These are phyloP conservation scores for Halocynthia roretzi DNA, from an alignment of 23 tunicate species.

Conservation along the genomic window DNA sequence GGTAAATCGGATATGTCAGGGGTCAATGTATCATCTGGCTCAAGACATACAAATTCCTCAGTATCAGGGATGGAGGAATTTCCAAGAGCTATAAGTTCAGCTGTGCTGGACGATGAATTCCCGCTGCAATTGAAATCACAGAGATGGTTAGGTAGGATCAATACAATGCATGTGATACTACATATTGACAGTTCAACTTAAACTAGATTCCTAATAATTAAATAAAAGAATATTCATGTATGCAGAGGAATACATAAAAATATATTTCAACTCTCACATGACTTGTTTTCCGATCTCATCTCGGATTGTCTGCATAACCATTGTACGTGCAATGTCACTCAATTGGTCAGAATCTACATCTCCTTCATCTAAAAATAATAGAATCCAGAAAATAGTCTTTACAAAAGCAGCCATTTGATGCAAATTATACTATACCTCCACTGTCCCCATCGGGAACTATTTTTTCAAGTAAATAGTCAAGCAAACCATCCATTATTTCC, in stretches of 20 bases:
- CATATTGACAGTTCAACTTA: neutral
- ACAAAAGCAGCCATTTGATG: neutral
- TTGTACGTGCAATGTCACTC: constrained; percentile 26
- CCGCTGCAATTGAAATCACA: constrained; percentile 7
- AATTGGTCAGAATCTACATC: constrained; percentile 66
- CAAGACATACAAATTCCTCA: constrained; percentile 1
- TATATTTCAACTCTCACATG: neutral
- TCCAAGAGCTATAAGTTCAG: constrained; percentile 43
- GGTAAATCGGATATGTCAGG: neutral
- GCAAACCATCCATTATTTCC: constrained; percentile 82
- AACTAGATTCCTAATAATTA: no score
- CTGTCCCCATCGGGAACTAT: constrained; percentile 41
- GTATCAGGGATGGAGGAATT: neutral
- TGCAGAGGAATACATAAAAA: neutral
- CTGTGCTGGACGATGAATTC: constrained; percentile 28
- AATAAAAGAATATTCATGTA: constrained; percentile 2
- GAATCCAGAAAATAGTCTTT: neutral
- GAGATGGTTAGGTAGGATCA: neutral
- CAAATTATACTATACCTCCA: constrained; percentile 45
- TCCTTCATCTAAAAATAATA: constrained; percentile 44
- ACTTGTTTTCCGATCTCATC: neutral
- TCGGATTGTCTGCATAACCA: constrained; percentile 14
- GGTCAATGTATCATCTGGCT: constrained; percentile 1
- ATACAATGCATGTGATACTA: neutral
- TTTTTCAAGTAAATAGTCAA: constrained; percentile 83